Evolutionary conservation across 2,888 invertebrate genomes (phyloP).

Genomic region (Pachymerium ferrugineum): DNA sequence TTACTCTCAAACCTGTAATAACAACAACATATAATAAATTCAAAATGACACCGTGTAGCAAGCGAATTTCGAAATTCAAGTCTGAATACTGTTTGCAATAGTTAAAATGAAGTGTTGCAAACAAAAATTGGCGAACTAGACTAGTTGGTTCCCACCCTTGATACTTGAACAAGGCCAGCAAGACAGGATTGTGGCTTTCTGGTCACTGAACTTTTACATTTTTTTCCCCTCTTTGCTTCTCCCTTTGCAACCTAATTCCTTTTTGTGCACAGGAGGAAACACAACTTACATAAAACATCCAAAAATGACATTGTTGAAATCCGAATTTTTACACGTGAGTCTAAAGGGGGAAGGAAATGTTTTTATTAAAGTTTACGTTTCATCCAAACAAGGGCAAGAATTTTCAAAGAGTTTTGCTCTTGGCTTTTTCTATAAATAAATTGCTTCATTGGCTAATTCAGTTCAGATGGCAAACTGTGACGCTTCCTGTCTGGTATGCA

Average conservation of each 20-base stretch:
- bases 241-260: constrained; percentile 10
- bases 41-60: no score
- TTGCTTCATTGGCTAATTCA: constrained; percentile 27
- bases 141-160: constrained; percentile 28
- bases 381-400: not conserved
- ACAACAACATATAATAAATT: no score
- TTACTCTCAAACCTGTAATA: no score
- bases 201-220: constrained; percentile 15
- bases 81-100: not conserved
- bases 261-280: not conserved
- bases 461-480: constrained; percentile 27
- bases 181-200: constrained; percentile 15
- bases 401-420: constrained; percentile 14
- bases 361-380: not conserved
- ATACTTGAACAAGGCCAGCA: constrained; percentile 28
- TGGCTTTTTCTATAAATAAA: constrained; percentile 8
- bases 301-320: no score
- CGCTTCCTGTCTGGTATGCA: constrained; percentile 25
- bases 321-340: no score
- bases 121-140: no score
- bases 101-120: constrained; percentile 19
- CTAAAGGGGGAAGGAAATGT: no score
- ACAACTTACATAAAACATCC: no score
- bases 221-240: no score
- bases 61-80: no score